phyloP scores from a whole-genome alignment of 2,113 vertebrate species.

The Odocoileus hemionus region DNA sequence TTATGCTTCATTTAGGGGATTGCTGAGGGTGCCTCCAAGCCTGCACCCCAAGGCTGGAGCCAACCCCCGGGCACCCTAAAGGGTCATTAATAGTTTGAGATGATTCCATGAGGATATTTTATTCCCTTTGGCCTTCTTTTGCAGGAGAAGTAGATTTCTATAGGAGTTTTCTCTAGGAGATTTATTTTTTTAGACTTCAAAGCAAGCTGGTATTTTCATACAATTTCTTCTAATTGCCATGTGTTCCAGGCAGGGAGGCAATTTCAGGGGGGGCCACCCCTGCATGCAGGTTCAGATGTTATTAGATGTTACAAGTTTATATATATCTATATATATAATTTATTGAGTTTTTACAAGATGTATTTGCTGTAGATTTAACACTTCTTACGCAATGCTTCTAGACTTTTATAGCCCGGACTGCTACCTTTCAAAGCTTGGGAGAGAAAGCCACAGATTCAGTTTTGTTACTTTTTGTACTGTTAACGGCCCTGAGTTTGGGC shows the following conservation, averaged over 20 bases:
- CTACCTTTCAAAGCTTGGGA: slow-evolving; percentile 80
- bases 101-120: slow-evolving; percentile 56
- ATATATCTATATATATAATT: slow-evolving; percentile 85
- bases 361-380: slow-evolving; percentile 86
- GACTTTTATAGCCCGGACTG: slow-evolving; percentile 80
- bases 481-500: slow-evolving; percentile 76
- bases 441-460: slow-evolving; percentile 61
- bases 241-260: slow-evolving; percentile 78
- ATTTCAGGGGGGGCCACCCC: slow-evolving; percentile 69
- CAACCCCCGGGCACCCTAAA: neutral
- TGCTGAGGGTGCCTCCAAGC: slow-evolving; percentile 47
- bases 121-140: slow-evolving; percentile 38
- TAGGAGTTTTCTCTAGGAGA: slow-evolving; percentile 78
- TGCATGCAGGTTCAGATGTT: slow-evolving; percentile 78
- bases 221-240: slow-evolving; percentile 79
- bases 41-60: neutral
- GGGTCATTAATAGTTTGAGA: slow-evolving; percentile 78
- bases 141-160: slow-evolving; percentile 79
- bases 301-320: slow-evolving; percentile 82
- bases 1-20: slow-evolving; percentile 79
- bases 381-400: slow-evolving; percentile 84
- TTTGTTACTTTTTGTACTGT: slow-evolving; percentile 80
- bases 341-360: slow-evolving; percentile 86
- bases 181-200: slow-evolving; percentile 61
- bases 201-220: slow-evolving; percentile 81